phyloP scores from a whole-genome alignment of 1,140 invertebrate genomes.

The Lepidostoma basale region DNA sequence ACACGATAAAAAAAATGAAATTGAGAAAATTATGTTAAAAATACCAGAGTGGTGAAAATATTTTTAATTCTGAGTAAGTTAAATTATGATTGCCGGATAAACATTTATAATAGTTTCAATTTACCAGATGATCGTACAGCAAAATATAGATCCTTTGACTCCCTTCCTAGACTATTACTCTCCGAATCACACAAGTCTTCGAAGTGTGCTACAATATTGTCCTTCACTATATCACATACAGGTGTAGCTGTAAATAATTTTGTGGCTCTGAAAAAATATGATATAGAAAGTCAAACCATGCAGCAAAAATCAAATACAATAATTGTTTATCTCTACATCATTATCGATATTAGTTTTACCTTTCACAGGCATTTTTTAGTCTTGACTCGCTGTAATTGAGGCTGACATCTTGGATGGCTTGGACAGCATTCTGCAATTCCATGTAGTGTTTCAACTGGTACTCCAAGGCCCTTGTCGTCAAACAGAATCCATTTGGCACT shows the following conservation, averaged over 20 bases:
- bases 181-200: conserved; percentile 11
- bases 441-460: conserved; percentile 57
- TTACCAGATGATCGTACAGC: conserved; percentile 61
- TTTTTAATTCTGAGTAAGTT: no score
- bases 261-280: conserved; percentile 50
- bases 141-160: conserved; percentile 51
- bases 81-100: no score
- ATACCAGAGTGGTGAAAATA: no score
- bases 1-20: no score
- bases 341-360: conserved; percentile 45
- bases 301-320: no score
- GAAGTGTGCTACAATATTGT: conserved; percentile 49
- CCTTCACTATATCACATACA: conserved; percentile 49
- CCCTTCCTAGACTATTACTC: not conserved
- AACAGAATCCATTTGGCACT: conserved; percentile 66
- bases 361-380: conserved; percentile 53
- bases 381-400: conserved; percentile 51
- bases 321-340: no score
- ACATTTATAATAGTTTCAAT: no score
- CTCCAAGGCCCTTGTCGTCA: conserved; percentile 65
- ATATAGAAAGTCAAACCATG: no score
- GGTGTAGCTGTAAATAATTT: conserved; percentile 49
- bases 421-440: conserved; percentile 52
- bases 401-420: conserved; percentile 52
- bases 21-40: no score